A percentile compares a stretch with the other conserved stretches of the same genome.
Conservation (phyloP, 2,888 invertebrate genomes). For the Marasmarcha lunaedactyla region DNA sequence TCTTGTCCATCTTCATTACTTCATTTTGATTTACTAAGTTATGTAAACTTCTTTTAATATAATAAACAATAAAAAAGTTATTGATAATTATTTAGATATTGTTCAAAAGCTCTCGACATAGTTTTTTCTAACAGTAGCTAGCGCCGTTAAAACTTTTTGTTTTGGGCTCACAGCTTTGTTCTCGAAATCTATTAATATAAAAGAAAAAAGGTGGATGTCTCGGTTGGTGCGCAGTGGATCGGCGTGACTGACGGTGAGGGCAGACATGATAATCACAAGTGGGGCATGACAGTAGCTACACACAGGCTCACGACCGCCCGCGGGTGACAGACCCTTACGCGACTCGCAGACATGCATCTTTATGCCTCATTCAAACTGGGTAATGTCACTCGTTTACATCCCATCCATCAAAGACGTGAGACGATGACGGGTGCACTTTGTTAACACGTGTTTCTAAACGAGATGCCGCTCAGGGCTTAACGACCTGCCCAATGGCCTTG, state of each 20-base stretch:
- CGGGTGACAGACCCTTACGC: slow-evolving; percentile 26
- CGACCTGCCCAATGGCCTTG: slow-evolving; percentile 32
- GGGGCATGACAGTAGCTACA: slow-evolving; percentile 52
- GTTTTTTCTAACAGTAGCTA: no score
- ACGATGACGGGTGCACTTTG: slow-evolving; percentile 33
- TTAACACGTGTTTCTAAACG: slow-evolving; percentile 30
- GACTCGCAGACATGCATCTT: slow-evolving; percentile 34
- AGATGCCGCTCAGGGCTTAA: slow-evolving; percentile 33
- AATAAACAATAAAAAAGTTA: no score
- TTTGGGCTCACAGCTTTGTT: no score
- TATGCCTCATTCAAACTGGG: slow-evolving; percentile 33
- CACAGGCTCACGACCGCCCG: slow-evolving; percentile 55
- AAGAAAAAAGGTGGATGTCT: slow-evolving; percentile 12
- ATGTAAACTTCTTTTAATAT: no score
- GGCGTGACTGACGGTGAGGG: slow-evolving; percentile 25
- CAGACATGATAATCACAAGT: slow-evolving; percentile 53
- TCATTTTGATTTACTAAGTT: no score
- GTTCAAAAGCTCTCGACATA: no score
- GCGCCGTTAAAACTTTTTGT: no score
- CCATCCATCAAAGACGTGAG: slow-evolving; percentile 41
- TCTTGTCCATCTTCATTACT: no score
- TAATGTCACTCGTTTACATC: slow-evolving; percentile 38
- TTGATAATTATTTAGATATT: no score
- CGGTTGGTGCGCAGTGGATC: slow-evolving; percentile 21
- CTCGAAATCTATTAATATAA: no score